Evolutionary conservation across 2,797 vertebrate species (phyloP).

Genomic region (Tarsius wallacei): DNA sequence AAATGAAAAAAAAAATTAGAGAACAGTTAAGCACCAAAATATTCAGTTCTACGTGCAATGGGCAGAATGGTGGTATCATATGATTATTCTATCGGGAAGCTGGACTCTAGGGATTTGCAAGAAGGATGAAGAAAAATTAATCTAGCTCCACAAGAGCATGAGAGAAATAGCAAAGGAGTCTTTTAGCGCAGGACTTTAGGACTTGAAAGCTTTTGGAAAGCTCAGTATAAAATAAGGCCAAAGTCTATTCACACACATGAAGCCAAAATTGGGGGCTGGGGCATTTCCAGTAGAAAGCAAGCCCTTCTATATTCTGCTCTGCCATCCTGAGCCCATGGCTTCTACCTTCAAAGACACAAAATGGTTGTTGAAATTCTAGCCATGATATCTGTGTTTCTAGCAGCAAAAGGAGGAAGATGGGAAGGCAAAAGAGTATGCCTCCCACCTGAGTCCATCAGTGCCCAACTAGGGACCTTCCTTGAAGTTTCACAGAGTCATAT

Average conservation of each 20-base stretch:
- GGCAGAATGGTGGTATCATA: neutral
- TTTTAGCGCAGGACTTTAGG: neutral
- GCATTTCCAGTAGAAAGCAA: neutral
- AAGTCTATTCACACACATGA: neutral
- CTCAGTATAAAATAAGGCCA: neutral
- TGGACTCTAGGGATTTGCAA: neutral
- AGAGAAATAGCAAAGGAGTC: neutral
- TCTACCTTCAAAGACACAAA: neutral
- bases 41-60: neutral
- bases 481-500: neutral
- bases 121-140: neutral
- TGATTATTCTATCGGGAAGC: neutral
- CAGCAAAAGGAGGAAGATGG: neutral
- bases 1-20: neutral
- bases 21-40: neutral
- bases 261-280: neutral
- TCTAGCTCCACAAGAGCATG: neutral
- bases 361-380: neutral
- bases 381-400: neutral
- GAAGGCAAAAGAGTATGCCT: neutral
- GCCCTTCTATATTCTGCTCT: neutral
- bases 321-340: neutral
- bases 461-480: neutral
- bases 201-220: neutral
- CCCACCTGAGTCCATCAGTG: neutral